Evolutionary conservation across 2,888 invertebrate species (phyloP), one percentile per base, ranked within the genome.

Genomic region (Kryphioiulus occultus): DNA sequence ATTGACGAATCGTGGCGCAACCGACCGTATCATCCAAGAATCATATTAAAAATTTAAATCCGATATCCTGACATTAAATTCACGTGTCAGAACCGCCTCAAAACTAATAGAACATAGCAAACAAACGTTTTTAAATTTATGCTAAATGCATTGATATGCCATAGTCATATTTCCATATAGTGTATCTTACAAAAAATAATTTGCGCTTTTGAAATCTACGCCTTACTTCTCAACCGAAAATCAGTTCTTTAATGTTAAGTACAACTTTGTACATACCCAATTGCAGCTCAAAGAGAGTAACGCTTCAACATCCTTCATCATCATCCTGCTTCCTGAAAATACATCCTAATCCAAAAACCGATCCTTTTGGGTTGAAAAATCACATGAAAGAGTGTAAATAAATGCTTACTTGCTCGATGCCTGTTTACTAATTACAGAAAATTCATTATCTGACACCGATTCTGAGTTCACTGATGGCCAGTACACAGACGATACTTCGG

Each of bases 391-490:
- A 68, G 9, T 68, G 68, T 26, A 22, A 68, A 68, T 68, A 68
- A 68, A 68, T 26, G 26, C 68, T 68, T 10, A 68, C 7, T 22
- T 68, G 68, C 26, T 68, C 68, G 68, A 26, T 68, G 68, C 22
- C 17, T 84, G 19, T 84, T 84, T 84, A 84, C 42, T 84, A 35
- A 84, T 84, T 84, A 5, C 84, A 84, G 84, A 84, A 84, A 84
- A 84, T 84, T 84, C 84, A 84, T 17, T 84, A 22, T 84, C 84
- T 84, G 84, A 84, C 42, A 84, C 84, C 17, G 84, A 84, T 84
- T 84, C 84, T 9, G 84, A 84, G 42, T 15, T 10, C 15, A 84
- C 84, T 7, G 84, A 84, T 84, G 84, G 84, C 5, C 39, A 84
- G 26, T 35, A 84, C 42, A 84, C 84, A 5, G 84, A 84, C 22